Base-by-base conservation (phyloP, 2,113 vertebrate genomes). In the Megalops atlanticus region DNA sequence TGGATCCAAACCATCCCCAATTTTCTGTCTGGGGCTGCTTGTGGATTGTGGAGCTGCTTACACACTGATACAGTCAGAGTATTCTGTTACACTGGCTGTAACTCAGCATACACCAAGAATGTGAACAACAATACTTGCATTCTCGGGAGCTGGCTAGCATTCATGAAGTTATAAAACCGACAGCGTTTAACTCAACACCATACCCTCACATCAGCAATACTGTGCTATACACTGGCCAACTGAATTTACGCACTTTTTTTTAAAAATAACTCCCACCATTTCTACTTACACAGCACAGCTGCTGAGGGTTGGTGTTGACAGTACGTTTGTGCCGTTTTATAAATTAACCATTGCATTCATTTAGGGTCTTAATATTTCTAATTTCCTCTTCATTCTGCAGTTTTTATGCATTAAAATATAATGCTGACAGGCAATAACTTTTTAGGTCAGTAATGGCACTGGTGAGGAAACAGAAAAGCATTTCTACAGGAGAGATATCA, bases 1-100 rank as follows among this genome's bases (percentile, higher is more conserved):
- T 92, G 87, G 91, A 91, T 84, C 86, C 83, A 80, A 85, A 90
- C 88, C 84, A 87, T 91, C 84, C 86, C 58, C 87, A 91, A 90
- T 94, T 91, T 93, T 93, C 91, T 92, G 91, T 92, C 92, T 93
- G 89, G 86, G 86, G 85, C 87, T 54, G 86, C 78, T 85, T 87
- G 89, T 82, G 88, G 88, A 91, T 90, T 89, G 87, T 83, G 78
- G 76, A 81, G 77, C n/a, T 84, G 86, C 83, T 49, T 76, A 85
- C 76, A 83, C 27, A 84, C 75, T 35, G 47, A 52, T 27, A 78
- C 79, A 78, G 81, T 54, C 85, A 85, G 83, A 81, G 82, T 85
- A 82, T 91, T 89, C 84, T 85, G 90, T 91, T 92, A 87, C 86
- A 27, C 49, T 78, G 81, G 64, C 84, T 82, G 83, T 77, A 82